Evolutionary conservation across 1,140 invertebrate species (phyloP).

Genomic region (Drosophila bocqueti): DNA sequence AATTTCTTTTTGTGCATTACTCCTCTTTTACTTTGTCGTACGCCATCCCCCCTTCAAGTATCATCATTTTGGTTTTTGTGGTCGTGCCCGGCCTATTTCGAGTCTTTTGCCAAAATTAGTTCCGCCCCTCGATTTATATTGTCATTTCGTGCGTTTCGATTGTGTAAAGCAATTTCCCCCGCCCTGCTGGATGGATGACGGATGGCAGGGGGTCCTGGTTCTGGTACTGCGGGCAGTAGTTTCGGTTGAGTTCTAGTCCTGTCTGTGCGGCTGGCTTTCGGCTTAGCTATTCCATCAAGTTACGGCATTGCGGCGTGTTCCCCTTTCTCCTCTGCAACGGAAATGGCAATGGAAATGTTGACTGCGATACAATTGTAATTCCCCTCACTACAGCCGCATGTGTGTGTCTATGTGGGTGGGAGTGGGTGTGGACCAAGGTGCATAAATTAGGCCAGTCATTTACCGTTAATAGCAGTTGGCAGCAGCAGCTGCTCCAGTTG

Average conservation of each 20-base stretch:
- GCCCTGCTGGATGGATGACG: slow-evolving; percentile 14
- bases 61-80: slow-evolving; percentile 74
- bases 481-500: slow-evolving; percentile 43
- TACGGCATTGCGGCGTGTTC: slow-evolving; percentile 74
- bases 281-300: slow-evolving; percentile 75
- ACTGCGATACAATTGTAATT: slow-evolving; percentile 53
- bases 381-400: slow-evolving; percentile 5
- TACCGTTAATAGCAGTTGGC: slow-evolving; percentile 72
- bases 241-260: slow-evolving; percentile 24
- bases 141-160: slow-evolving; percentile 83
- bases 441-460: slow-evolving; percentile 80
- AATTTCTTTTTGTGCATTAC: slow-evolving; percentile 4
- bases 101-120: slow-evolving; percentile 83
- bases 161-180: slow-evolving; percentile 78
- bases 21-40: background rate
- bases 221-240: slow-evolving; percentile 23
- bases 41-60: slow-evolving; percentile 48
- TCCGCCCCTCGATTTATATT: slow-evolving; percentile 83
- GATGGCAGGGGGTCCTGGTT: slow-evolving; percentile 3
- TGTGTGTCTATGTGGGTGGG: slow-evolving; percentile 5
- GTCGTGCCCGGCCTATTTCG: slow-evolving; percentile 72
- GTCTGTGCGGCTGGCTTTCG: slow-evolving; percentile 10
- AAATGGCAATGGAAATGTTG: slow-evolving; percentile 57
- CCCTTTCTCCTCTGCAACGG: slow-evolving; percentile 13
- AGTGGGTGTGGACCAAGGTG: slow-evolving; percentile 39